Evolutionary conservation across 2,888 invertebrate species (phyloP).

Genomic region (Microchrysa polita): DNA sequence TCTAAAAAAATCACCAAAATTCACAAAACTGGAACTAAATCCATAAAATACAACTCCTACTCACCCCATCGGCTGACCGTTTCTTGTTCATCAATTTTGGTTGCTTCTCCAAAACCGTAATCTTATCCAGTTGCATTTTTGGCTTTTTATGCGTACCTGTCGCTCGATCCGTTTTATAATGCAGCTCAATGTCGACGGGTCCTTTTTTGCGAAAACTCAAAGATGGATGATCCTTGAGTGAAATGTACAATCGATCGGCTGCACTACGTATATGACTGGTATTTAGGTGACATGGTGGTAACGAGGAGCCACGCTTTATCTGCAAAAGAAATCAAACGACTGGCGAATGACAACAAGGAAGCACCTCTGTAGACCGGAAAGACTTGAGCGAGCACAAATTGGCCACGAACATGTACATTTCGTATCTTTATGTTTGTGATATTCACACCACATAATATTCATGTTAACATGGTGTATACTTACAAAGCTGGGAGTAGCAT

Average conservation of each 20-base stretch:
- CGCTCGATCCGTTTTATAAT: conserved; percentile 69
- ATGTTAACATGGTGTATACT: conserved; percentile 52
- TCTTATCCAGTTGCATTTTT: conserved; percentile 71
- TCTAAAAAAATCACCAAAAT: no score
- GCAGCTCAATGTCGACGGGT: conserved; percentile 75
- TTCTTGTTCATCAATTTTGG: conserved; percentile 49
- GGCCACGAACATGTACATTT: no score
- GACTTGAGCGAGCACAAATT: no score
- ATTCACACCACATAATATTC: no score
- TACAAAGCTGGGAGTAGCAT: conserved; percentile 70
- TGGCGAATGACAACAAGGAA: neutral
- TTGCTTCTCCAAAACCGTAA: conserved; percentile 58
- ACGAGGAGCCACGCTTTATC: conserved; percentile 25
- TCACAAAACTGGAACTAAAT: no score
- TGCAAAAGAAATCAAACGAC: neutral
- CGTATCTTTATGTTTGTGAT: neutral
- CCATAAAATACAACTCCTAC: no score
- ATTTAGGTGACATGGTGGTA: conserved; percentile 40
- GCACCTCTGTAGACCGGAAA: neutral
- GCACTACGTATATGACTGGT: conserved; percentile 53
- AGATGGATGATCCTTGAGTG: conserved; percentile 70
- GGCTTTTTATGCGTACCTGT: conserved; percentile 62
- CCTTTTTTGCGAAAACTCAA: conserved; percentile 70
- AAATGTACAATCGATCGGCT: conserved; percentile 59
- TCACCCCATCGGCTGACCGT: conserved; percentile 19